Base-by-base conservation (phyloP, 2,113 vertebrate species). In the Proteles cristata region DNA sequence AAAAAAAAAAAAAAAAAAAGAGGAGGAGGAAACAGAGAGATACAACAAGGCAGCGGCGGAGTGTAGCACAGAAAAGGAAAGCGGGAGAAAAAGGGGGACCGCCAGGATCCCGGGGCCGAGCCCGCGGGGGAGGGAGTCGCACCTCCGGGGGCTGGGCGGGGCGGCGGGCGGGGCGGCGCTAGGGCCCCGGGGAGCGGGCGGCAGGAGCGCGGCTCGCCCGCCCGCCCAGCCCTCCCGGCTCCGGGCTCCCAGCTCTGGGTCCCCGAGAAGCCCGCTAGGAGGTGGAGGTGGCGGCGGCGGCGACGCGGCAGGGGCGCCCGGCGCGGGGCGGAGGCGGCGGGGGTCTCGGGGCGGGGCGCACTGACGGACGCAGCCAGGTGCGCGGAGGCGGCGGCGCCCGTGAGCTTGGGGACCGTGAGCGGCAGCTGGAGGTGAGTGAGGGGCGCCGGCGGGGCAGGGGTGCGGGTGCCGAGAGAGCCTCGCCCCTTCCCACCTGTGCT, bases 161-260 rank as follows among this genome's bases (percentile, higher is more conserved):
- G 92, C 65, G 84, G 79, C 14, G 39, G 45, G 50, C 1, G 11
- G 88, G 97, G 94, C 95, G 94, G 97, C 97, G 97, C 98, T 97
- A 98, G 98, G 97, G 95, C 97, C 96, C 85, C 15, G 97, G 97
- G 93, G 95, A 96, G 96, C 85, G 17, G 77, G 74, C 80, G 76
- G 96, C 96, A 33, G 95, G 95, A 95, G 90, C 39, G 28, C 50
- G 16, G 92, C 90, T 26, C 0, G 33, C 48, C 61, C 23, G 86
- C 87, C 94, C 0, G 81, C 90, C 95, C 94, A 1, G 83, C 77
- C 73, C 88, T 77, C 82, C 19, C 23, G 28, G 93, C 95, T 90
- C 63, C 21, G 1, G 53, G 90, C 86, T 55, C 26, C 26, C 17
- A 21, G 55, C 55, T 58, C 55, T 21, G 2, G 90, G 90, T 92